Evolutionary conservation across 1,140 invertebrate genomes (phyloP).

Genomic region (Euura saliciscinereae): DNA sequence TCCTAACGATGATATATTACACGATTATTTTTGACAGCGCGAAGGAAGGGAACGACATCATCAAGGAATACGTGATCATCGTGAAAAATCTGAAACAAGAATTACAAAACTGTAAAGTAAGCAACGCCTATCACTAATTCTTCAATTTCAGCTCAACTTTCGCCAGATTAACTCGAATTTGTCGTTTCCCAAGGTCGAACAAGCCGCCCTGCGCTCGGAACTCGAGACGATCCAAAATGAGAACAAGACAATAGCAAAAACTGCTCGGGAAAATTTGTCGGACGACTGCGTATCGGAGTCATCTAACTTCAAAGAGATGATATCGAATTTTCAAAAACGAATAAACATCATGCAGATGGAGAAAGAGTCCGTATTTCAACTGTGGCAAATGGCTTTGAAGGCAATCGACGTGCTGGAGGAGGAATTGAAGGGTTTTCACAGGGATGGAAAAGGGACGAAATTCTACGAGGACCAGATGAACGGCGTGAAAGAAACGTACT

Average conservation of each 20-base stretch:
- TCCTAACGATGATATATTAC: conserved; percentile 20
- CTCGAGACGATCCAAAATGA: conserved; percentile 38
- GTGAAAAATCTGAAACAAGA: conserved; percentile 44
- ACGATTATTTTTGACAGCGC: conserved; percentile 8
- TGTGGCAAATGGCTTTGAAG: conserved; percentile 67
- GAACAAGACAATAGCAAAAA: conserved; percentile 33
- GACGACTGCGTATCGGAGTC: conserved; percentile 31
- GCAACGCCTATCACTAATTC: neutral
- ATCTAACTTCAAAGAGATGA: conserved; percentile 30
- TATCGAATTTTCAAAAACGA: conserved; percentile 50
- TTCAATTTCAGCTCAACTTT: neutral
- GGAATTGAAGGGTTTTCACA: conserved; percentile 61
- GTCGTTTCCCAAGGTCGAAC: conserved; percentile 41
- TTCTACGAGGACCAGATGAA: conserved; percentile 48
- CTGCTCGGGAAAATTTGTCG: conserved; percentile 33
- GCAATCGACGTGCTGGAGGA: conserved; percentile 63
- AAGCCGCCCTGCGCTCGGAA: conserved; percentile 40
- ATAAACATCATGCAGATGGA: conserved; percentile 54
- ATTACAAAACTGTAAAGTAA: conserved; percentile 49
- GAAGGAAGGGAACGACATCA: conserved; percentile 27
- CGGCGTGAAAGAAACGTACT: conserved; percentile 52
- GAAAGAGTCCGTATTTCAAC: conserved; percentile 63
- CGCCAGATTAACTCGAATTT: conserved; percentile 12
- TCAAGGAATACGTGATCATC: conserved; percentile 39
- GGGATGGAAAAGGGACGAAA: conserved; percentile 33